Base-by-base conservation (phyloP, 2,113 vertebrate genomes). In the Picathartes gymnocephalus region DNA sequence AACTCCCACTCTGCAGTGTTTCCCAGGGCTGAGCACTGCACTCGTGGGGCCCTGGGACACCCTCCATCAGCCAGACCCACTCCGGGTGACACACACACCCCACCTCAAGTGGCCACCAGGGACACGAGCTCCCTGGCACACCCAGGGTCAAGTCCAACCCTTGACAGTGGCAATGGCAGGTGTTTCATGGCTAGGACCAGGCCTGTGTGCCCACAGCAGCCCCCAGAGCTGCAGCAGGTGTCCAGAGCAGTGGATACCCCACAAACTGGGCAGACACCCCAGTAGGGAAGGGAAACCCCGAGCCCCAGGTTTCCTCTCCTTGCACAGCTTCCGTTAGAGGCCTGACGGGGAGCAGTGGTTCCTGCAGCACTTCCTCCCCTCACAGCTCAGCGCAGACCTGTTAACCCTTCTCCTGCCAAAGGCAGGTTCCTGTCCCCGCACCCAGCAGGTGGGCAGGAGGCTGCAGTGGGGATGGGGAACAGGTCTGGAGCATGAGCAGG, bases 361-460 rank as follows among this genome's bases (percentile, higher is more conserved):
- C 92, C 92, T 92, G 94, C 82, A 94, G 88, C 94, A 92, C 76
- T 93, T 96, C 96, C 94, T 95, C 65, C 62, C 81, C 81, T 60
- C 71, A 73, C 64, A 70, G 54, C 51, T 66, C 3, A 0, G 35
- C 71, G 25, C 66, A 82, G 92, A 64, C 12, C 79, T 30, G 20
- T 93, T 96, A 94, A 97, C 93, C 64, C 90, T 80, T 83, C 71
- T 42, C 18, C 50, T 88, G 42, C 71, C 9, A 4, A 45, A 85
- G 58, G 24, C 28, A 45, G 23, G 40, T 6, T 72, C 48, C n/a
- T 76, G 57, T 72, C 74, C 21, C 48, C 0, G 1, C 27, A 60
- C 30, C 40, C 40, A 25, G 51, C 3, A 3, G 28, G 28, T 3
- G 3, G 24, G n/a, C 7, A 3, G 6, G 45, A 30, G 47, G 37